These are phyloP conservation scores for Norana najaformis DNA, from an alignment of 2,888 invertebrate genomes.

Conservation along the genomic window DNA sequence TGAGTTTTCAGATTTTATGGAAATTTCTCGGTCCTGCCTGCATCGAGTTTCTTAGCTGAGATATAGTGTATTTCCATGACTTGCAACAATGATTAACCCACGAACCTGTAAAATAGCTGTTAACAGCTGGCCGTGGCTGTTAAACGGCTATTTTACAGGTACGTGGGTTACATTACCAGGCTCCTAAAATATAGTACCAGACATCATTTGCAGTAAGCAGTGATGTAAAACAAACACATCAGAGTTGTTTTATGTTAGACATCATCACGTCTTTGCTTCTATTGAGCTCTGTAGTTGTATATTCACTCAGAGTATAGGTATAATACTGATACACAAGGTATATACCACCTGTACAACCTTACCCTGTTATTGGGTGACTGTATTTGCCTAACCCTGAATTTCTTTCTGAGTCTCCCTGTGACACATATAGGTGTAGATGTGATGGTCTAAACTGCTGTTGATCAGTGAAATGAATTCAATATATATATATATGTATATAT, in stretches of 20 bases:
- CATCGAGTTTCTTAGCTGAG: not conserved
- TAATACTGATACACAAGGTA: not conserved
- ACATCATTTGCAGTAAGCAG: not conserved
- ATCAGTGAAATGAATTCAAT: too few relatives aligned
- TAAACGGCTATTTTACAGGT: not conserved
- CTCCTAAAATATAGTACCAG: too few relatives aligned
- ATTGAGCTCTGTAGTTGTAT: not conserved
- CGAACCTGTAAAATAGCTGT: too few relatives aligned
- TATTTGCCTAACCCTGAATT: too few relatives aligned
- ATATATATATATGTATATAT: too few relatives aligned
- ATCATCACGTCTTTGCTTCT: not conserved
- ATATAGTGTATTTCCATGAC: not conserved
- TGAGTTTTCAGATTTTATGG: not conserved
- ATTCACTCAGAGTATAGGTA: not conserved
- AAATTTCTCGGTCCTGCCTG: not conserved
- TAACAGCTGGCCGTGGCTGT: too few relatives aligned
- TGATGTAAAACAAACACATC: too few relatives aligned
- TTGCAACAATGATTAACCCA: not conserved
- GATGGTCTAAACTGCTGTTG: too few relatives aligned
- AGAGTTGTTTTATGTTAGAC: not conserved
- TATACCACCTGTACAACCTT: too few relatives aligned
- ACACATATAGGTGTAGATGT: too few relatives aligned
- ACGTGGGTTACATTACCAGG: not conserved
- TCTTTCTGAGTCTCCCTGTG: too few relatives aligned
- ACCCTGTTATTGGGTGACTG: too few relatives aligned